Evolutionary conservation across 2,113 vertebrate species (phyloP).

Genomic region (Chascanopsetta lugubris): DNA sequence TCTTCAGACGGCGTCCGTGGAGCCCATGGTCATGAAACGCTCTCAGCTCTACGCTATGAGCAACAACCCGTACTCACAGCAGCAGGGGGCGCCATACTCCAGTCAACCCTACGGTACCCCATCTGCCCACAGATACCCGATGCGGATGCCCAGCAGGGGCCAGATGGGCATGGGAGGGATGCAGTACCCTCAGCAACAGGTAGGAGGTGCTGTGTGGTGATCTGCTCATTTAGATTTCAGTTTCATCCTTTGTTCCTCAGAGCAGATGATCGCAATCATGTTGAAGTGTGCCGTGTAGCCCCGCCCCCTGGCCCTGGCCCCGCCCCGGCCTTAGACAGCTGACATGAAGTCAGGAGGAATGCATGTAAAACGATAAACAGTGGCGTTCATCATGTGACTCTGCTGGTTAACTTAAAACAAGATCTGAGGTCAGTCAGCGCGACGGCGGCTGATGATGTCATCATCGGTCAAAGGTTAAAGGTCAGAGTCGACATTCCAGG

Average conservation of each 20-base stretch:
- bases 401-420: background rate
- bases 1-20: constrained; percentile 87
- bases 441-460: no score
- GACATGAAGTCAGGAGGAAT: background rate
- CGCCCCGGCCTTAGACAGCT: no score
- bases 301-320: no score
- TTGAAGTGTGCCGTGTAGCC: no score
- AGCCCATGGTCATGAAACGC: constrained; percentile 93
- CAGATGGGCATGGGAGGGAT: constrained; percentile 87
- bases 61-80: constrained; percentile 88
- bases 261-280: no score
- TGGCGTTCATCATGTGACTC: background rate
- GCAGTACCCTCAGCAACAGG: constrained; percentile 95
- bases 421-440: no score
- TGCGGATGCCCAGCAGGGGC: constrained; percentile 87
- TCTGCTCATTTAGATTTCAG: no score
- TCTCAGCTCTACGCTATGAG: constrained; percentile 91
- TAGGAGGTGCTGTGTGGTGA: constrained; percentile 43
- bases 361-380: background rate
- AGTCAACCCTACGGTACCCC: constrained; percentile 87
- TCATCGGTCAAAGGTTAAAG: no score
- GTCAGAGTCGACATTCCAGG: no score
- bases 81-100: constrained; percentile 85
- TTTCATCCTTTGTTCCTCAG: no score
- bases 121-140: constrained; percentile 87